These are phyloP conservation scores for Nomada ruficornis DNA, from an alignment of 2,888 invertebrate genomes.

Conservation along the genomic window DNA sequence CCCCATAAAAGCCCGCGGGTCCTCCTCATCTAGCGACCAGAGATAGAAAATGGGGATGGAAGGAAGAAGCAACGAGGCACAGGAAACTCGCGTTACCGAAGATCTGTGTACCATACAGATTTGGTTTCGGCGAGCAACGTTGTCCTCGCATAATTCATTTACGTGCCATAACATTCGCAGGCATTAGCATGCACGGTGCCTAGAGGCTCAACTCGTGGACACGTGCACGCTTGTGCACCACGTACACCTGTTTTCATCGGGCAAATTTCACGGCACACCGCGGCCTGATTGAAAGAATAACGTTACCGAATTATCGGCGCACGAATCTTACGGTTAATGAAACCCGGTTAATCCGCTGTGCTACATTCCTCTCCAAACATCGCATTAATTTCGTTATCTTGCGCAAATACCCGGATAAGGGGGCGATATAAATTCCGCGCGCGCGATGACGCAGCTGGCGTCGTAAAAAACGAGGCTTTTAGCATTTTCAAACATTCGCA, in stretches of 20 bases:
- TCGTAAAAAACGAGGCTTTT: conserved; percentile 30
- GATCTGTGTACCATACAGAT: conserved; percentile 40
- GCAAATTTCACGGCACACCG: conserved; percentile 10
- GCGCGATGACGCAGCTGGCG: conserved; percentile 40
- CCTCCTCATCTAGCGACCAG: background rate
- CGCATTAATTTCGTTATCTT: conserved; percentile 41
- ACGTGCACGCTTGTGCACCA: background rate
- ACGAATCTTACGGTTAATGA: background rate
- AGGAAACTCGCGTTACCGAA: conserved; percentile 26
- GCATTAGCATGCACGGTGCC: conserved; percentile 12
- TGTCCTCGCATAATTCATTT: conserved; percentile 29
- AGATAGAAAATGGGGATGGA: background rate
- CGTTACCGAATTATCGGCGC: background rate
- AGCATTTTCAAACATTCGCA: conserved; percentile 29
- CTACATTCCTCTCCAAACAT: too few species aligned
- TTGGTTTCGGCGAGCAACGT: conserved; percentile 1
- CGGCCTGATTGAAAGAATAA: background rate
- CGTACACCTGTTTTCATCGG: conserved; percentile 9
- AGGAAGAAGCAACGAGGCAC: conserved; percentile 9
- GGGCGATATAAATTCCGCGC: conserved; percentile 38
- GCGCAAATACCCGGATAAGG: background rate
- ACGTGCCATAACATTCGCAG: conserved; percentile 26
- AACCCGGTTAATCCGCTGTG: conserved; percentile 11
- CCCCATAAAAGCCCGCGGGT: conserved; percentile 36
- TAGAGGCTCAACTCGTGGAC: background rate